Evolutionary conservation across 2,888 invertebrate genomes (phyloP).

Genomic region (Caenorhabditis auriculariae): DNA sequence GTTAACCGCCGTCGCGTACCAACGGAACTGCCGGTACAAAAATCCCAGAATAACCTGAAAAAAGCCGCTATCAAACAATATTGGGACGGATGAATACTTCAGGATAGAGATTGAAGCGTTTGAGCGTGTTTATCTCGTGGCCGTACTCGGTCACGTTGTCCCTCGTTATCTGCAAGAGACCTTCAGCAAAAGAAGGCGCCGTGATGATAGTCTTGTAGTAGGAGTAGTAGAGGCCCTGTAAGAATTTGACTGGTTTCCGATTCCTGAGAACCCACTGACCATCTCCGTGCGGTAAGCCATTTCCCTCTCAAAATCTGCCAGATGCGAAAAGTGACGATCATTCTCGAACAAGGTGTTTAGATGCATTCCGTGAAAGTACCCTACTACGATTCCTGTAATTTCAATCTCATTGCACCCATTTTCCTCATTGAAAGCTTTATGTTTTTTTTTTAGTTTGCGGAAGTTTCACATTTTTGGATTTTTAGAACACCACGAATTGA

Average conservation of each 20-base stretch:
- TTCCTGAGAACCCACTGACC: constrained; percentile 67
- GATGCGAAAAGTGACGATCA: constrained; percentile 79
- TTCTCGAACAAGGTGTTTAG: constrained; percentile 74
- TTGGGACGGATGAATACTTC: constrained; percentile 71
- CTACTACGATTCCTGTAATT: constrained; percentile 43
- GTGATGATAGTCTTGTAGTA: constrained; percentile 82
- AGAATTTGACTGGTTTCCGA: constrained; percentile 14
- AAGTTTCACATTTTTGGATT: too few species aligned
- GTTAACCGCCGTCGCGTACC: constrained; percentile 64
- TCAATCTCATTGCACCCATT: neutral
- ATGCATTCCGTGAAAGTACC: constrained; percentile 44
- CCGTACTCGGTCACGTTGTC: constrained; percentile 82
- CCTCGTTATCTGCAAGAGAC: constrained; percentile 71
- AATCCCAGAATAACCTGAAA: constrained; percentile 67
- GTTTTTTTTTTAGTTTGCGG: too few species aligned
- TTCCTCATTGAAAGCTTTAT: neutral
- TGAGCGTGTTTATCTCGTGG: constrained; percentile 78
- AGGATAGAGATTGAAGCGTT: constrained; percentile 81
- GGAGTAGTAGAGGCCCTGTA: constrained; percentile 80
- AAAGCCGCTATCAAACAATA: neutral
- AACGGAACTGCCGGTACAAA: constrained; percentile 68
- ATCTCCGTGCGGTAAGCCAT: constrained; percentile 83
- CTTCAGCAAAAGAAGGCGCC: constrained; percentile 71
- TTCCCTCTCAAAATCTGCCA: constrained; percentile 81
- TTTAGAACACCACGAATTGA: too few species aligned